Conservation (phyloP, 2,888 invertebrate species). For the Catocala fraxini region DNA sequence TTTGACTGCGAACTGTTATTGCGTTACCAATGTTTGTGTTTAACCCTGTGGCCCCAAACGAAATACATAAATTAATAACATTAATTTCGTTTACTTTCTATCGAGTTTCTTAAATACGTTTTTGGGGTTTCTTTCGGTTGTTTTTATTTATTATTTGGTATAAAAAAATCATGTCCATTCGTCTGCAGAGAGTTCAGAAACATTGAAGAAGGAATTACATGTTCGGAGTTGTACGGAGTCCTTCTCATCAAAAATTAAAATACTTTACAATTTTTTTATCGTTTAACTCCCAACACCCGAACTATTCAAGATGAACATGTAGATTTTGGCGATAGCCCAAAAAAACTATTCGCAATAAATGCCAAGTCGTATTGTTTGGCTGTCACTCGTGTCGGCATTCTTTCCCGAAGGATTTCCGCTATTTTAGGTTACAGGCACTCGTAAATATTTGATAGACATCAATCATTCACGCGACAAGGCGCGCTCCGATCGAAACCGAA, state of each 20-base stretch:
- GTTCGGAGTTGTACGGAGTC: too few species aligned
- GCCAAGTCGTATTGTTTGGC: constrained; percentile 48
- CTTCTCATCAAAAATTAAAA: too few species aligned
- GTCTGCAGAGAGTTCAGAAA: too few species aligned
- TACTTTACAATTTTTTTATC: too few species aligned
- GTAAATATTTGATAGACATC: constrained; percentile 58
- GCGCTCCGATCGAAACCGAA: constrained; percentile 26
- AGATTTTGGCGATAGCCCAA: constrained; percentile 40
- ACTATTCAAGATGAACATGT: constrained; percentile 45
- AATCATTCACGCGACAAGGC: constrained; percentile 54
- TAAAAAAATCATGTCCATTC: too few species aligned
- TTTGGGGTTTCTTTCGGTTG: background rate
- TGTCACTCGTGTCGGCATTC: constrained; percentile 44
- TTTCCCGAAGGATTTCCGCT: constrained; percentile 44
- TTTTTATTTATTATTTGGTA: too few species aligned
- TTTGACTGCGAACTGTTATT: constrained; percentile 60
- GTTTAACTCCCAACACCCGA: constrained; percentile 5
- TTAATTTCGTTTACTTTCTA: constrained; percentile 26
- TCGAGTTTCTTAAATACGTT: constrained; percentile 8
- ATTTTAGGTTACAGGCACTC: constrained; percentile 38
- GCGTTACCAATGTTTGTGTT: constrained; percentile 63
- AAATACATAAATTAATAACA: constrained; percentile 49
- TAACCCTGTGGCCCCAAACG: constrained; percentile 16
- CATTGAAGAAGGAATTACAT: too few species aligned
- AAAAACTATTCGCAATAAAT: constrained; percentile 48